Base-by-base conservation (phyloP, 2,113 vertebrate genomes). In the Bubo bubo region DNA sequence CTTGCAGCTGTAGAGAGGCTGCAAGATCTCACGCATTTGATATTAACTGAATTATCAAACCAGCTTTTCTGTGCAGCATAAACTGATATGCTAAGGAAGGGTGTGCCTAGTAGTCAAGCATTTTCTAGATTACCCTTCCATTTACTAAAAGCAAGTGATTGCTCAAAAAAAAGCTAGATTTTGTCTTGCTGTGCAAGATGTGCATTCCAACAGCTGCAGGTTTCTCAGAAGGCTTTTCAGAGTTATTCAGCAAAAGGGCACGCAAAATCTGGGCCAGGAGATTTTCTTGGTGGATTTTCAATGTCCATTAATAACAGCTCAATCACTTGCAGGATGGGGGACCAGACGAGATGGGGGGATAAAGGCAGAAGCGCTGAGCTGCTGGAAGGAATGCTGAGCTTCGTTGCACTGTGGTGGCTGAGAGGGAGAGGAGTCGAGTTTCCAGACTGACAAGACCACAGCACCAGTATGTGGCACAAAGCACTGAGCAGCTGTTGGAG, bases 61-160 rank as follows among this genome's bases (percentile, higher is more conserved):
- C 23, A 80, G 45, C 47, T 95, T 92, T 92, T 70, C 59, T 62
- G 26, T 47, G 34, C 41, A 49, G 41, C 23, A 41, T 52, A 74
- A 90, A 85, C 63, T 0, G 2, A 50, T 80, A 34, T 10, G 6
- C 64, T 53, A 43, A 80, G 55, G 49, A 60, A 66, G 45, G 41
- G 10, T 53, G 30, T 50, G 50, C 60, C 59, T 58, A 27, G 22
- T 18, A 88, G 35, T 64, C 64, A 74, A 37, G 67, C 24, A 20
- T 79, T 87, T 93, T 93, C 59, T 84, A 49, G 73, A 60, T 81
- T 81, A 52, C 34, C 47, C 30, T 87, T 91, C 76, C 62, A 68
- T 63, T 91, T 95, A 52, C 35, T 67, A 49, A 85, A 92, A 92
- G 77, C n/a, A 81, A 70, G 14, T 5, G 45, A 60, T 49, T 62